Percentiles rank a stretch among this genome's conserved stretches.
Evolutionary conservation across 2,888 invertebrate genomes (phyloP).

Genomic region (Nemoura dubitans): DNA sequence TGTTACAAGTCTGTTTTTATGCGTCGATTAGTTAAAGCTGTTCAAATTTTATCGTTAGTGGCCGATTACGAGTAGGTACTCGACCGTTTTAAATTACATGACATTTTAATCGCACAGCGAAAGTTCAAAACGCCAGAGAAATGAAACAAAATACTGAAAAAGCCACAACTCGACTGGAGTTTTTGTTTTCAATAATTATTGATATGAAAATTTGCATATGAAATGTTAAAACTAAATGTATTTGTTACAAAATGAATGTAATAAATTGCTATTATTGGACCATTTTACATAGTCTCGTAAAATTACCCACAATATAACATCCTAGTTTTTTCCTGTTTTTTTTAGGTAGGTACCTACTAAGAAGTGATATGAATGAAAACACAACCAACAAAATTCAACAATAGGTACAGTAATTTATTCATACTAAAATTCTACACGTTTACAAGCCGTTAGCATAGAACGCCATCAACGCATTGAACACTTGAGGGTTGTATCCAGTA

Average conservation of each 20-base stretch:
- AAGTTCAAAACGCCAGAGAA: too few relatives aligned
- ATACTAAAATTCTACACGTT: neutral
- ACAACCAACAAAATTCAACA: neutral
- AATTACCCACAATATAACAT: too few relatives aligned
- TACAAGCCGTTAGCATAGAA: conserved; percentile 67
- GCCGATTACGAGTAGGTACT: neutral
- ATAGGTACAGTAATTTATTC: neutral
- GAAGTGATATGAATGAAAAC: too few relatives aligned
- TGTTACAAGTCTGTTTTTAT: neutral
- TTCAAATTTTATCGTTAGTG: neutral
- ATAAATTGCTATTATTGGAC: neutral
- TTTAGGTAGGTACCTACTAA: neutral
- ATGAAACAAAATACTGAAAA: too few relatives aligned
- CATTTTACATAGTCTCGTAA: neutral
- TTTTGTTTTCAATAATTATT: too few relatives aligned
- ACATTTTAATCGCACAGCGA: neutral
- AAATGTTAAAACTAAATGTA: neutral
- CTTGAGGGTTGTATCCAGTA: conserved; percentile 79
- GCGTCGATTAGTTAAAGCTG: neutral
- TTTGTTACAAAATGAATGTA: neutral
- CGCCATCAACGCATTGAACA: conserved; percentile 79
- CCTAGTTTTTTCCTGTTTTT: too few relatives aligned
- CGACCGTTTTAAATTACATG: neutral
- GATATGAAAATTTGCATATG: too few relatives aligned
- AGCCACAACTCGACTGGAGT: too few relatives aligned